These are phyloP conservation scores for Melanargia galathea DNA, from an alignment of 2,888 invertebrate species.

Conservation along the genomic window DNA sequence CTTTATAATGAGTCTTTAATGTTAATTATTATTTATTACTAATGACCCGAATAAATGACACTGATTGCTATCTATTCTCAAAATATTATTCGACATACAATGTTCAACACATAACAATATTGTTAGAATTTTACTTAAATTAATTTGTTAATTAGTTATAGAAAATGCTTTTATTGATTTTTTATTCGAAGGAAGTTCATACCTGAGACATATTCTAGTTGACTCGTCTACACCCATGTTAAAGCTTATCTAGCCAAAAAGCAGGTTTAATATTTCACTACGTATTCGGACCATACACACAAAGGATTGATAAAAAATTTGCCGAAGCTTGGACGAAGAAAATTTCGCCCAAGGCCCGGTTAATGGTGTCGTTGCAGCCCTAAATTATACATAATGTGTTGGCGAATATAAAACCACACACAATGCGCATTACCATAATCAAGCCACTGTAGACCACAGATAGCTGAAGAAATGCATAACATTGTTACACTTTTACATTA, in stretches of 20 bases:
- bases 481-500: too few species aligned
- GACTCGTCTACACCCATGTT: too few species aligned
- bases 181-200: too few species aligned
- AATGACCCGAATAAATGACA: not conserved
- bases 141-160: too few species aligned
- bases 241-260: too few species aligned
- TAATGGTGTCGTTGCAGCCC: not conserved
- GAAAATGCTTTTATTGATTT: too few species aligned
- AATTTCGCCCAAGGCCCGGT: not conserved
- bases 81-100: not conserved
- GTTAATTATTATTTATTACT: not conserved
- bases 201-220: too few species aligned
- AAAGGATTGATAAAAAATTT: too few species aligned
- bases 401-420: not conserved
- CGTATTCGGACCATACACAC: too few species aligned
- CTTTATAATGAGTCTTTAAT: not conserved
- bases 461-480: too few species aligned
- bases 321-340: too few species aligned
- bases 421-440: not conserved
- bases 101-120: not conserved
- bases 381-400: not conserved
- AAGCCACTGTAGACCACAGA: not conserved
- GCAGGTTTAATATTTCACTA: too few species aligned
- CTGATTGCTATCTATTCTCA: not conserved
- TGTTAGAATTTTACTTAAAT: not conserved